A percentile compares a stretch with the other conserved stretches of the same genome.
Evolutionary conservation across 2,888 invertebrate species (phyloP).

Genomic region (Scaptomyza tumidula): DNA sequence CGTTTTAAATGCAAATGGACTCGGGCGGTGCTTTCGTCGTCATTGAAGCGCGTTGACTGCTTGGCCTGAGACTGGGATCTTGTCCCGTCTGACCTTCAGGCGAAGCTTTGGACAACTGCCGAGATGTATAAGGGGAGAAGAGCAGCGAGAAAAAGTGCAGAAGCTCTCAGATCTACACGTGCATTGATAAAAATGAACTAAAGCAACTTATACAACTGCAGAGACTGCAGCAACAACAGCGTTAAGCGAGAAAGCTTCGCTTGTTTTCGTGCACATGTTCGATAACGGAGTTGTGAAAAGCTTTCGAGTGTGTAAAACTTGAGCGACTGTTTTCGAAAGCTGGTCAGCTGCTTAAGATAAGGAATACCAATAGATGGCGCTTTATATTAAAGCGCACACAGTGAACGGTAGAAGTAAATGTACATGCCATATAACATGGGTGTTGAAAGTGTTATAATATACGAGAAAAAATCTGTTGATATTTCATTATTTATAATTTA

Average conservation of each 20-base stretch:
- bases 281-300: conserved; percentile 7
- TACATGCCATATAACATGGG: background rate
- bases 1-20: conserved; percentile 48
- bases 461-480: background rate
- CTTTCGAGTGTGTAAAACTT: conserved; percentile 4
- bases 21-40: conserved; percentile 65
- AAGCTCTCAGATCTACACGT: conserved; percentile 39
- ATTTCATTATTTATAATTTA: conserved; percentile 58
- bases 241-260: conserved; percentile 24
- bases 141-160: background rate
- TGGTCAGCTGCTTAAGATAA: background rate
- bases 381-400: background rate
- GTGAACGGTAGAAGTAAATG: background rate
- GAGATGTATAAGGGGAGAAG: conserved; percentile 9
- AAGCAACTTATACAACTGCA: background rate
- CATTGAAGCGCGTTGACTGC: conserved; percentile 73
- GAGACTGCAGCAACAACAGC: background rate
- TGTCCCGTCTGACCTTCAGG: conserved; percentile 73
- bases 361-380: conserved; percentile 12
- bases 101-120: conserved; percentile 45
- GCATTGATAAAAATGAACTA: conserved; percentile 11
- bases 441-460: background rate
- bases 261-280: background rate
- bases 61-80: conserved; percentile 31
- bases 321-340: background rate